Evolutionary conservation across 2,888 invertebrate genomes (phyloP), one percentile per base, ranked within the genome.

Genomic region (Drosophila paranaensis): DNA sequence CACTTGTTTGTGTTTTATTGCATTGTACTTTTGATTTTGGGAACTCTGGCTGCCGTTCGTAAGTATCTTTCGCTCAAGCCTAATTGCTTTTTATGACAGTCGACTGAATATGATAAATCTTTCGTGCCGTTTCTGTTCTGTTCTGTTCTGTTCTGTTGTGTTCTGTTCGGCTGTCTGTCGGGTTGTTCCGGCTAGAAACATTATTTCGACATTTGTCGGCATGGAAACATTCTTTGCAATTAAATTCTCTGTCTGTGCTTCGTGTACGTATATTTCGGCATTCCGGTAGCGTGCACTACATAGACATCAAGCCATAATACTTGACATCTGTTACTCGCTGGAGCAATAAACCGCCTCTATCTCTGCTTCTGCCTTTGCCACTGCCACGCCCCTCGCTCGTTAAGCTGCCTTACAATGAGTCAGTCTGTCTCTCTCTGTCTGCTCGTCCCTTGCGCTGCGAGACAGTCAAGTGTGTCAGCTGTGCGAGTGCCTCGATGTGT

Each of bases 31-130:
- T 65, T 77, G 67, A 84, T 81, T 85, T 85, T 54, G 71, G 66
- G 71, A 46, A 62, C 74, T 42, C 55, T 48, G 71, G 56, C 71
- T 82, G 86, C 60, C 71, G 76, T 65, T 33, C 64, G 61, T 70
- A 55, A 69, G 86, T 84, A 81, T 84, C 71, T 80, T 73, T 69
- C 72, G 78, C 70, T 68, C 64, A 57, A 60, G 79, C 76, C 83
- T 86, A 86, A 86, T 86, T 86, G 80, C 86, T 88, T 86, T 84
- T 88, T 85, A 85, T 86, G 86, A 88, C 86, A 86, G 81, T 85
- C 76, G 78, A 78, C 64, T 78, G 84, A 87, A 84, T 87, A 87
- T 84, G 87, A 84, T 84, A 84, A 87, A 84, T 84, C 84, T 87
- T 76, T 66, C 50, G 62, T 65, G 67, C 74, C 20, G 20, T 20